phyloP scores from a whole-genome alignment of 2,797 vertebrate genomes.

The Malacoraja senta region DNA sequence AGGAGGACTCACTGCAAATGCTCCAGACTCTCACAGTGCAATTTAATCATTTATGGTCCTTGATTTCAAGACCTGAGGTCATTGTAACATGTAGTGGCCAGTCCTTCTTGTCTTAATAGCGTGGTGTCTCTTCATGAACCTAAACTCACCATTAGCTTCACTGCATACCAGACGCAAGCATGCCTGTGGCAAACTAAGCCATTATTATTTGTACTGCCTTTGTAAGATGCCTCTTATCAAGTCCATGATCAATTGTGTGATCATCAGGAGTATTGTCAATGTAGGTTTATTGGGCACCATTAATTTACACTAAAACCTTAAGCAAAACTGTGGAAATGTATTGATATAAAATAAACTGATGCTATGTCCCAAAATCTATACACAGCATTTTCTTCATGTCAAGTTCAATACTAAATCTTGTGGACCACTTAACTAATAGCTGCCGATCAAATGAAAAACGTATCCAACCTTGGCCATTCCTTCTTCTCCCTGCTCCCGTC shows the following conservation, averaged over 20 bases:
- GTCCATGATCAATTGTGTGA: background rate
- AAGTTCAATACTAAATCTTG: background rate
- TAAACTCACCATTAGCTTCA: background rate
- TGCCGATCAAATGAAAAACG: too few relatives aligned
- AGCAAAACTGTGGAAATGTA: background rate
- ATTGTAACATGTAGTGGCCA: background rate
- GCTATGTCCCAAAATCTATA: background rate
- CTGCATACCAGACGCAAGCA: too few relatives aligned
- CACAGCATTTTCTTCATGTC: background rate
- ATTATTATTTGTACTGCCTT: background rate
- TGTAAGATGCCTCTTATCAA: background rate
- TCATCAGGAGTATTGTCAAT: background rate
- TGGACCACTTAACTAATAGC: too few relatives aligned
- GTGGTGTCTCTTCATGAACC: background rate
- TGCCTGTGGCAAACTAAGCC: background rate
- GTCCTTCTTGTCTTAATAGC: constrained; percentile 1
- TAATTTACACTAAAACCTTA: background rate
- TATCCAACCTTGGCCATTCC: too few relatives aligned
- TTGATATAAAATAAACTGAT: background rate
- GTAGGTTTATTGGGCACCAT: background rate
- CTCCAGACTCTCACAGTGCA: too few relatives aligned
- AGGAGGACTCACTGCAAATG: background rate
- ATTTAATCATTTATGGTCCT: background rate
- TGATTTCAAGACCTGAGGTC: background rate
- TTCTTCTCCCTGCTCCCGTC: too few relatives aligned